phyloP scores from a whole-genome alignment of 2,113 vertebrate species.

The Neotragus moschatus region DNA sequence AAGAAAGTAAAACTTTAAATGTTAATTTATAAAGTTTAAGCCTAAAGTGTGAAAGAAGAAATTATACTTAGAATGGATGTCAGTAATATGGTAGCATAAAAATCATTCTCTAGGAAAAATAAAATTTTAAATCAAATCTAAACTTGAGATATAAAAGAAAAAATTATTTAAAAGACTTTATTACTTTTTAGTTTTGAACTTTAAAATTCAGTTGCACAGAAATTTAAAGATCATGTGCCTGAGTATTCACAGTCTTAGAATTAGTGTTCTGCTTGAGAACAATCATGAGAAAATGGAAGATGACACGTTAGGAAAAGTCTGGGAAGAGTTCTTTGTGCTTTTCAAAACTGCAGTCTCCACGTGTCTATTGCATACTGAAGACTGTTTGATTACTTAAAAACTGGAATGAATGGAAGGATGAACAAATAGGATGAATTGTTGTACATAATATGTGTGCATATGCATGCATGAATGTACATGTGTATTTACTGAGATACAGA shows the following conservation, averaged over 20 bases:
- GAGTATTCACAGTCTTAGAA: background rate
- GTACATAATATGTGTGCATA: rapidly evolving
- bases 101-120: background rate
- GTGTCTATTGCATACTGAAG: background rate
- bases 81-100: background rate
- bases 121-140: background rate
- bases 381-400: background rate
- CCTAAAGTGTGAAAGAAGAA: background rate
- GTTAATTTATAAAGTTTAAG: background rate
- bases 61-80: background rate
- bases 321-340: background rate
- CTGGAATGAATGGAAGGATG: background rate
- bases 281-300: background rate
- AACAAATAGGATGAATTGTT: background rate
- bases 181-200: background rate
- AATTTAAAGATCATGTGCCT: background rate
- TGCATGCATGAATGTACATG: background rate
- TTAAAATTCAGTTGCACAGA: background rate
- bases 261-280: background rate
- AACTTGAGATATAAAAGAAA: background rate
- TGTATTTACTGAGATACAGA: background rate
- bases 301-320: background rate
- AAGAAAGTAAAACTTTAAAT: background rate
- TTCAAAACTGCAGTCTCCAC: background rate
- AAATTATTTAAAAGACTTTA: background rate